phyloP scores from a whole-genome alignment of 2,113 vertebrate genomes.

The Phalacrocorax carbo region DNA sequence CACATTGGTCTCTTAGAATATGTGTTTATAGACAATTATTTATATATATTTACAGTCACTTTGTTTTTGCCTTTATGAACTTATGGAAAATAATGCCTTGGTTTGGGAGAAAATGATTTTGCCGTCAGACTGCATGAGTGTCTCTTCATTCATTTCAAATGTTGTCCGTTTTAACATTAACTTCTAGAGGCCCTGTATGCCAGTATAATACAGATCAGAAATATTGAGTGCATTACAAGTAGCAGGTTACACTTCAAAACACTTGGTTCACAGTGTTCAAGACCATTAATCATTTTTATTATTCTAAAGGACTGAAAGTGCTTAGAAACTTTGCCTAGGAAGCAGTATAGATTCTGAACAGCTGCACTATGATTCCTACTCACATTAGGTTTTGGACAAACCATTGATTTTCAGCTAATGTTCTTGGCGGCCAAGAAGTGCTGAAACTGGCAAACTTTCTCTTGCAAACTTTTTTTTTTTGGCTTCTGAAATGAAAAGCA shows the following conservation, averaged over 20 bases:
- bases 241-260: slow-evolving; percentile 75
- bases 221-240: slow-evolving; percentile 71
- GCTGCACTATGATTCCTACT: slow-evolving; percentile 62
- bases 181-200: slow-evolving; percentile 25
- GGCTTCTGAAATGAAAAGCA: slow-evolving; percentile 27
- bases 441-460: slow-evolving; percentile 61
- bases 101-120: not conserved
- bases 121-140: not conserved
- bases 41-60: not conserved
- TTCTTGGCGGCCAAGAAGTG: slow-evolving; percentile 55
- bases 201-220: slow-evolving; percentile 57
- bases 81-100: not conserved
- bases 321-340: slow-evolving; percentile 70
- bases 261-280: slow-evolving; percentile 68
- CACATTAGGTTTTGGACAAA: slow-evolving; percentile 66
- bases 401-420: slow-evolving; percentile 67
- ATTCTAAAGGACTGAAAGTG: slow-evolving; percentile 64
- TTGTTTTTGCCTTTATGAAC: not conserved
- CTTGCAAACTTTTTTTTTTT: not conserved
- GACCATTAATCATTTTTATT: slow-evolving; percentile 74
- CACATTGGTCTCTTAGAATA: not conserved
- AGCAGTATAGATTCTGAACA: slow-evolving; percentile 69
- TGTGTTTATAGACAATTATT: not conserved
- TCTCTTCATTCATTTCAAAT: not conserved
- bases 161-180: not conserved